These are phyloP conservation scores for Drosophila teissieri DNA, from an alignment of 1,140 invertebrate genomes.

Conservation along the genomic window DNA sequence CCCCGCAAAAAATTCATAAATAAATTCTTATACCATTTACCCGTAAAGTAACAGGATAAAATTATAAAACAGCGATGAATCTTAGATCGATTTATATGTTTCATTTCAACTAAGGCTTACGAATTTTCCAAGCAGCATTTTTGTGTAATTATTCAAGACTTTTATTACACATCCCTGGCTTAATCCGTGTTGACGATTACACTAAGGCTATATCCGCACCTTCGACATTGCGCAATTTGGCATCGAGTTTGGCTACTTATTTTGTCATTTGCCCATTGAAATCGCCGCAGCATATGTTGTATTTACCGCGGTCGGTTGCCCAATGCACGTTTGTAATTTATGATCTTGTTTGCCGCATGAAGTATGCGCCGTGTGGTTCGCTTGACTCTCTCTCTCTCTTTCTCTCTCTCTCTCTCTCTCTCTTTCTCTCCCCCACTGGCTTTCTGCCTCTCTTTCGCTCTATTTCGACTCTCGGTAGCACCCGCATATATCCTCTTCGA, in stretches of 20 bases:
- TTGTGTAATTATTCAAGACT: background rate
- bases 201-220: background rate
- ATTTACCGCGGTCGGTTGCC: constrained; percentile 18
- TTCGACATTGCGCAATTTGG: constrained; percentile 5
- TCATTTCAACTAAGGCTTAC: too few species aligned
- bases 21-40: too few species aligned
- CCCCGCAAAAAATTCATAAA: too few species aligned
- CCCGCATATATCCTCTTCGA: constrained; percentile 34
- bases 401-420: background rate
- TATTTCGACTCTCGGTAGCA: constrained; percentile 1
- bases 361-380: constrained; percentile 40
- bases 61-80: too few species aligned
- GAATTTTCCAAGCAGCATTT: too few species aligned
- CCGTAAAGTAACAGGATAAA: background rate
- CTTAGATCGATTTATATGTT: too few species aligned
- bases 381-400: background rate
- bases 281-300: constrained; percentile 24
- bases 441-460: background rate
- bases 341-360: constrained; percentile 40
- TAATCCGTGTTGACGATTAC: background rate
- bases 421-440: background rate
- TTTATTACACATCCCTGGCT: background rate
- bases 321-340: constrained; percentile 37
- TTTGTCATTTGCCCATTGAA: constrained; percentile 8
- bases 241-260: constrained; percentile 7